Conservation (phyloP, 2,797 vertebrate genomes). For the Pygocentrus nattereri region DNA sequence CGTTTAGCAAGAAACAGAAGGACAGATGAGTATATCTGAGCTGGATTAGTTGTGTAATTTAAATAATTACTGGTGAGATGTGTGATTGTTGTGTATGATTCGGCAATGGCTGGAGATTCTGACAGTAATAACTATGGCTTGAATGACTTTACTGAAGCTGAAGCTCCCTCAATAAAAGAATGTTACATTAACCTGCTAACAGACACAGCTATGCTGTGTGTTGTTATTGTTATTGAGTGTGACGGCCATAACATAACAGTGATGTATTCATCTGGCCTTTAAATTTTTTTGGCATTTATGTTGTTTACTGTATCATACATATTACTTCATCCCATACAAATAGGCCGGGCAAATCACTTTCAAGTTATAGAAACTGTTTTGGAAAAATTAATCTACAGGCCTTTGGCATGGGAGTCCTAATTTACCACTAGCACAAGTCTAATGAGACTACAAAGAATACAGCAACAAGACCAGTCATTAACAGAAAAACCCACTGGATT, state of each 20-base stretch:
- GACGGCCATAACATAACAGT: neutral
- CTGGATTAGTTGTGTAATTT: neutral
- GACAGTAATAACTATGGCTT: neutral
- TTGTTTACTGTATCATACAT: neutral
- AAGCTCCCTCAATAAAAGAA: neutral
- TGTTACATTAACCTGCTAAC: neutral
- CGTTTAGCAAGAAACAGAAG: neutral
- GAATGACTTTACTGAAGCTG: neutral
- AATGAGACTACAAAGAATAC: neutral
- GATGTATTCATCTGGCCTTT: neutral
- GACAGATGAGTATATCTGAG: neutral
- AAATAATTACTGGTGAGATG: neutral
- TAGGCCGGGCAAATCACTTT: too few species aligned
- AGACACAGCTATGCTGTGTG: neutral
- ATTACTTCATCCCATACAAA: too few species aligned
- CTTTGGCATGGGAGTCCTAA: neutral
- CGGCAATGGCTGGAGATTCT: too few species aligned
- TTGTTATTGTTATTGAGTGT: neutral
- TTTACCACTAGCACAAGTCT: neutral
- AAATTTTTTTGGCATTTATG: neutral
- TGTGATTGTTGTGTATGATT: too few species aligned
- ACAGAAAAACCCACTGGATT: neutral
- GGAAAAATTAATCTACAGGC: too few species aligned
- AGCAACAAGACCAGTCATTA: neutral
- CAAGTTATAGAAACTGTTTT: too few species aligned